Base-by-base conservation (phyloP, 2,888 invertebrate genomes). In the Prostheceraeus crozeri region DNA sequence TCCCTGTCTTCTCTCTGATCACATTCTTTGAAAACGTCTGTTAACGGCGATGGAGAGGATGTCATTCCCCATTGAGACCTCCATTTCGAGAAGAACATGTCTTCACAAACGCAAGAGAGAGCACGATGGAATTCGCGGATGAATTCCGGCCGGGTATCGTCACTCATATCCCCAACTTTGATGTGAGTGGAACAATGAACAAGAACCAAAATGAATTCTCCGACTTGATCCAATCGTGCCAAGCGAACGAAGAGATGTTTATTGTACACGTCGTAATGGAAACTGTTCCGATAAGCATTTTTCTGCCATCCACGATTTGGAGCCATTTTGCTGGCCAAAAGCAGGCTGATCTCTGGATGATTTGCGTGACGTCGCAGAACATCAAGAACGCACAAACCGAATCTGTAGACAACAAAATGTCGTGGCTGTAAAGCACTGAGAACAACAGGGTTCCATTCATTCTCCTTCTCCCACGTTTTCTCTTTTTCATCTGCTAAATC, bases 331-430 rank as follows among this genome's bases (percentile, higher is more conserved):
- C 72, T 69, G 1, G 74, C 74, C 14, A 73, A 66, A n/a, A 74
- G 67, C 27, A 74, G 63, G 1, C 70, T 73, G 33, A 72, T 65
- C 19, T 72, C 72, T 19, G 65, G 57, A 46, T 72, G 72, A 35
- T 68, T 67, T 63, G 72, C 72, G 46, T 71, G 72, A 11, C 66
- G 64, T 1, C 68, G 64, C 8, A 73, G 64, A 53, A 73, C 65
- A 45, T 72, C 70, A 3, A 67, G 65, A 1, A 72, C 67, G 65
- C 71, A 72, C 61, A 69, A 70, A 25, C 72, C 73, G 65, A 72
- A 74, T 65, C 72, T 74, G 67, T 74, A 73, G 45, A 74, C 68
- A 30, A 74, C 70, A 57, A 74, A 73, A 21, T 67, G 67, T 31
- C 73, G 62, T 10, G 71, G 68, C 62, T 67, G 67, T 8, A 74